Percentiles rank a stretch among this genome's conserved stretches.
Evolutionary conservation across 2,113 vertebrate genomes (phyloP).

Genomic region (Pteropus alecto): DNA sequence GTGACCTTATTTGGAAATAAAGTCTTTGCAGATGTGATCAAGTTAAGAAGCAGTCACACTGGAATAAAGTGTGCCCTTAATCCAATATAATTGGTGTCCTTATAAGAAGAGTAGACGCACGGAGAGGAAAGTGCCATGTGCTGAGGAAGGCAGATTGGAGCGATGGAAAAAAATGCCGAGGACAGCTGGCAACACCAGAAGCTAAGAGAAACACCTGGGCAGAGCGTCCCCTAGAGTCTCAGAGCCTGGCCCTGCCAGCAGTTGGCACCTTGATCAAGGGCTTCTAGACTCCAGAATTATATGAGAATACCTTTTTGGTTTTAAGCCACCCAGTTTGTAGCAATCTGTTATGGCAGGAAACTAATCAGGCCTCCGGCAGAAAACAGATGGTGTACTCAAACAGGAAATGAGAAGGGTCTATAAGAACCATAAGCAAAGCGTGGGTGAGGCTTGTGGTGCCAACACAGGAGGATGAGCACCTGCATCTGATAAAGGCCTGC

Average conservation of each 20-base stretch:
- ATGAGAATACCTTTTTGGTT: not conserved
- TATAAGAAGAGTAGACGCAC: not conserved
- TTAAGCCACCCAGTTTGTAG: not conserved
- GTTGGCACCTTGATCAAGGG: too few species aligned
- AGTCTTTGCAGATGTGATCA: not conserved
- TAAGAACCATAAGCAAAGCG: not conserved
- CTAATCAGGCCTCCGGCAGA: not conserved
- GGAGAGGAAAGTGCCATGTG: not conserved
- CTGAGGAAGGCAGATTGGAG: not conserved
- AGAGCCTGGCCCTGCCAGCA: too few species aligned
- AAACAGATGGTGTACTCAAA: not conserved
- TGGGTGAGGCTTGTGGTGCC: too few species aligned
- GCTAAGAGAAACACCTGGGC: not conserved
- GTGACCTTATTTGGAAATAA: not conserved
- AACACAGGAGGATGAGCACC: accelerated
- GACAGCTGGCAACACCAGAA: accelerated
- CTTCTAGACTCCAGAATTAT: not conserved
- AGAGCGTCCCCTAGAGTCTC: not conserved
- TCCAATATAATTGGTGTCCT: not conserved
- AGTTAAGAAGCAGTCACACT: not conserved
- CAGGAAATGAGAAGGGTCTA: not conserved
- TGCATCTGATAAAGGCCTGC: not conserved
- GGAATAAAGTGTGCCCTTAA: not conserved
- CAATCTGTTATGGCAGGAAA: not conserved
- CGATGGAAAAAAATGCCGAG: not conserved